Base-by-base conservation (phyloP, 1,140 invertebrate species). In the Caenorhabditis inopinata region DNA sequence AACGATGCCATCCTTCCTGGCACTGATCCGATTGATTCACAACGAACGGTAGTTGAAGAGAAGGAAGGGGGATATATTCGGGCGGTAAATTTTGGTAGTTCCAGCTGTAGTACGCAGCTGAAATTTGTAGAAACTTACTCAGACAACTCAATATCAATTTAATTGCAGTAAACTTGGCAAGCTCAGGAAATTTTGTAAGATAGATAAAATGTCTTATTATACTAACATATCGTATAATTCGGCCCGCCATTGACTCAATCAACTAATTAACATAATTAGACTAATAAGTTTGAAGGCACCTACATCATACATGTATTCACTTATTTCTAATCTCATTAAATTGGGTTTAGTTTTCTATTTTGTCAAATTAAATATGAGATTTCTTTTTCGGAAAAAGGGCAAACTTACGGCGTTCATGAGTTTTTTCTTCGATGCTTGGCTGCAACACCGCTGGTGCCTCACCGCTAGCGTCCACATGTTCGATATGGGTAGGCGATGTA, bases 11-110 rank as follows among this genome's bases (percentile, higher is more conserved):
- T 38, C 58, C 58, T 21, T 68, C 58, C 2, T 29, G 32, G 23
- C 58, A 68, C n/a, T 68, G 14, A n/a, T 68, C 58, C 14, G 58
- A 21, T 38, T 68, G 58, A 42, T 68, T 68, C 12, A 68, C 58
- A 11, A 25, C n/a, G 16, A 18, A 6, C 23, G 58, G 58, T 21
- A 32, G 58, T 38, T 68, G 58, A 38, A 29, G 58, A 68, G 58
- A 29, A 38, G 58, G 58, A 32, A 32, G 38, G 6, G 58, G 9
- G n/a, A 68, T 68, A 12, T 68, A 29, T 16, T 68, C 58, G 32
- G 38, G 38, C n/a, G 58, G 29, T 21, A 68, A 32, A 68, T 68
- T 32, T 18, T 68, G 35, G 58, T 38, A 68, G n/a, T 68, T 32
- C 58, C 58, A 68, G 32, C 38, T 68, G 32, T 68, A 42, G 58